A percentile compares a stretch with the other conserved stretches of the same genome.
These are phyloP conservation scores for Lysandra bellargus DNA, from an alignment of 2,888 invertebrate species.

Conservation along the genomic window DNA sequence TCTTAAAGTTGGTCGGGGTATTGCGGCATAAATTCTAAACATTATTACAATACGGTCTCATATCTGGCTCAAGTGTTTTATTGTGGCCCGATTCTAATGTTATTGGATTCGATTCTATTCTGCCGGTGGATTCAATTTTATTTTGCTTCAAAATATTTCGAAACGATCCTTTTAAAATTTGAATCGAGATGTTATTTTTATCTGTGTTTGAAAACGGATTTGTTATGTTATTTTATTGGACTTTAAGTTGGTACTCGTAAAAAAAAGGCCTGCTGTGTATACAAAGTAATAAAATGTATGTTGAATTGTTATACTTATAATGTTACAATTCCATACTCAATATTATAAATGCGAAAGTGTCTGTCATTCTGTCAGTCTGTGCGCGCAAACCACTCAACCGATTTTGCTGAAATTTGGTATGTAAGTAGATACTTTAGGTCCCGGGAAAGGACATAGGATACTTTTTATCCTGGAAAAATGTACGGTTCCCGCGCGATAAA, in stretches of 20 bases:
- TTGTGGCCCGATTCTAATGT: conserved; percentile 37
- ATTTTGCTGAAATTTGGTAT: no score
- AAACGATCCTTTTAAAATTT: conserved; percentile 19
- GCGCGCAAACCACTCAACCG: no score
- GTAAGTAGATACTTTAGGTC: no score
- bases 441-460: no score
- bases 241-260: neutral
- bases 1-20: conserved; percentile 42
- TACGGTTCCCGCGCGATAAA: no score
- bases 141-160: conserved; percentile 20
- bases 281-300: no score
- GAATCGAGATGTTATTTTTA: conserved; percentile 1
- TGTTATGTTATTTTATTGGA: neutral
- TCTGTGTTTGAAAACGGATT: neutral
- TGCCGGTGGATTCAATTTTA: conserved; percentile 28
- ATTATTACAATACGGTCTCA: conserved; percentile 41
- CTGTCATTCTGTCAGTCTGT: no score
- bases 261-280: no score
- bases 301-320: no score
- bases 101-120: conserved; percentile 30
- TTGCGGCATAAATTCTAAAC: conserved; percentile 53
- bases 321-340: no score
- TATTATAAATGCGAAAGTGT: no score
- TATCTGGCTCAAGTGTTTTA: conserved; percentile 38
- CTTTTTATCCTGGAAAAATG: no score